Conservation (phyloP, 2,113 vertebrate species). For the Mirounga angustirostris region DNA sequence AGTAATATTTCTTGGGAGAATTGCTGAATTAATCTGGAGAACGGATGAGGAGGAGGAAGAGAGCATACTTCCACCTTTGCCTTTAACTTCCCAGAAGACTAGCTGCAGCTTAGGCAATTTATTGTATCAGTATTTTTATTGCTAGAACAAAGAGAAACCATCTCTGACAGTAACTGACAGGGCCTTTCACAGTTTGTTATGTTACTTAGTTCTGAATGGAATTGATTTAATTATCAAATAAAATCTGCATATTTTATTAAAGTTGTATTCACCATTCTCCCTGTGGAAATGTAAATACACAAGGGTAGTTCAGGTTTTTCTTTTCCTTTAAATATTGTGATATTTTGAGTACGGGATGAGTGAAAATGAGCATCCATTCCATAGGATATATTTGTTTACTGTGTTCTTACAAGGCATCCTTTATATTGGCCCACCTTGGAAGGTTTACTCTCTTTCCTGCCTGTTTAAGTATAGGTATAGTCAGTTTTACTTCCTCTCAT, state of each 20-base stretch:
- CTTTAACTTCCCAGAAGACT: background rate
- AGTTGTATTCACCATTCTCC: background rate
- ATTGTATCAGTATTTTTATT: background rate
- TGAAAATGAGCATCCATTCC: background rate
- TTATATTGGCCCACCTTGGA: background rate
- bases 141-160: background rate
- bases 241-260: background rate
- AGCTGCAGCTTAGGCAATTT: background rate
- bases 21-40: background rate
- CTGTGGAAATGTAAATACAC: background rate
- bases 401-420: background rate
- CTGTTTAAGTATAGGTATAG: background rate
- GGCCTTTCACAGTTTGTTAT: background rate
- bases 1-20: background rate
- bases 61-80: background rate
- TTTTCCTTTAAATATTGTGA: background rate
- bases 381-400: background rate
- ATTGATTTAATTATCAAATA: background rate
- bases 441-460: background rate
- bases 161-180: background rate
- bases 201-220: background rate
- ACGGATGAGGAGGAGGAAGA: background rate
- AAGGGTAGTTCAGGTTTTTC: background rate
- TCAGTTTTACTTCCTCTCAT: constrained; percentile 3
- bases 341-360: background rate